Conservation (phyloP, 1,140 invertebrate genomes). For the Ostrea denselamellosa region DNA sequence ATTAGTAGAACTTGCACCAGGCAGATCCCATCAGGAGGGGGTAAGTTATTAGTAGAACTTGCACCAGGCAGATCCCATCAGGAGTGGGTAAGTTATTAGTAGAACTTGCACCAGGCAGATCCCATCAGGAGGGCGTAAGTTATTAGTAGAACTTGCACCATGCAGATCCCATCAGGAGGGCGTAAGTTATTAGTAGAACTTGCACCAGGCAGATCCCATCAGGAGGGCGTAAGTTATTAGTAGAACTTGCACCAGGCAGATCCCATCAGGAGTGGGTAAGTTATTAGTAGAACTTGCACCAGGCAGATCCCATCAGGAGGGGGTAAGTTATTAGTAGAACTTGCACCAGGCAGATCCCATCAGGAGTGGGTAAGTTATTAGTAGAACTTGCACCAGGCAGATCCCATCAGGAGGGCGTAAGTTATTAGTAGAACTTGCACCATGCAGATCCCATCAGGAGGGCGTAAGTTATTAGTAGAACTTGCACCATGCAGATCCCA, state of each 20-base stretch:
- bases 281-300: too few species aligned
- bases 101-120: slow-evolving; percentile 83
- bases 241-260: not conserved
- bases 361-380: too few species aligned
- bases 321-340: too few species aligned
- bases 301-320: too few species aligned
- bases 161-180: slow-evolving; percentile 81
- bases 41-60: slow-evolving; percentile 16
- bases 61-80: slow-evolving; percentile 83
- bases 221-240: slow-evolving; percentile 46
- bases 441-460: too few species aligned
- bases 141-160: slow-evolving; percentile 74
- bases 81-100: slow-evolving; percentile 41
- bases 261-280: too few species aligned
- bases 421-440: too few species aligned
- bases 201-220: slow-evolving; percentile 83
- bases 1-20: slow-evolving; percentile 81
- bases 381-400: too few species aligned
- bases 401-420: too few species aligned
- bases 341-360: too few species aligned
- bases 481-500: too few species aligned
- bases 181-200: slow-evolving; percentile 21
- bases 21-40: slow-evolving; percentile 80
- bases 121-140: slow-evolving; percentile 58
- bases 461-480: too few species aligned